phyloP scores from a whole-genome alignment of 2,888 invertebrate species.

The Cataglyphis cursor region DNA sequence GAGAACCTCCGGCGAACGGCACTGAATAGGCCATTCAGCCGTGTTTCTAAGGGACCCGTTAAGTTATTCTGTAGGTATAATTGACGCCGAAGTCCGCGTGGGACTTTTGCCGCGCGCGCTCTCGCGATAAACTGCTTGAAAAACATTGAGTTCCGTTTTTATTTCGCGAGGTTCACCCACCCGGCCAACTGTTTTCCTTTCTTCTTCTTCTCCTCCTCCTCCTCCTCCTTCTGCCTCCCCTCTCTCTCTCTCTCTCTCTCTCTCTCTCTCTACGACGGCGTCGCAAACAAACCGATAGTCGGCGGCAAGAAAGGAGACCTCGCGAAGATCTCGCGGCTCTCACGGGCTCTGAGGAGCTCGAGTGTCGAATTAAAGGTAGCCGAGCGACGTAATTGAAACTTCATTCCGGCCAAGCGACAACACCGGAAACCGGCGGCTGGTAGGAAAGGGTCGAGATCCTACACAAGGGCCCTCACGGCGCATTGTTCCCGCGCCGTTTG shows the following conservation, averaged over 20 bases:
- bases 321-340: slow-evolving; percentile 6
- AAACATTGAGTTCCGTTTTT: slow-evolving; percentile 74
- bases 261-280: background rate
- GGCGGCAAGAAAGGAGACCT: slow-evolving; percentile 8
- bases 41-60: slow-evolving; percentile 86
- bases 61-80: slow-evolving; percentile 86
- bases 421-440: background rate
- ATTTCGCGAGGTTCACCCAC: slow-evolving; percentile 61
- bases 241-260: background rate
- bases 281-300: slow-evolving; percentile 35
- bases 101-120: slow-evolving; percentile 78
- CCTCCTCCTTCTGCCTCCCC: background rate
- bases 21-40: slow-evolving; percentile 86
- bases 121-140: slow-evolving; percentile 81
- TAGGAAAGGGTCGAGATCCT: slow-evolving; percentile 34
- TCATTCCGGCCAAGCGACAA: slow-evolving; percentile 64
- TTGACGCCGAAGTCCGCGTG: slow-evolving; percentile 84
- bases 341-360: slow-evolving; percentile 42
- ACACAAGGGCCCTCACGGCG: slow-evolving; percentile 58
- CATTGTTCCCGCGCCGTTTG: slow-evolving; percentile 65
- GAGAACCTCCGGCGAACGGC: slow-evolving; percentile 84
- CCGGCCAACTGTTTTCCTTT: slow-evolving; percentile 42
- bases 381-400: slow-evolving; percentile 77
- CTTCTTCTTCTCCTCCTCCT: background rate
- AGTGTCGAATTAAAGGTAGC: slow-evolving; percentile 65